These are phyloP conservation scores for Carcharodon carcharias DNA, from an alignment of 2,797 vertebrate species.

Conservation along the genomic window DNA sequence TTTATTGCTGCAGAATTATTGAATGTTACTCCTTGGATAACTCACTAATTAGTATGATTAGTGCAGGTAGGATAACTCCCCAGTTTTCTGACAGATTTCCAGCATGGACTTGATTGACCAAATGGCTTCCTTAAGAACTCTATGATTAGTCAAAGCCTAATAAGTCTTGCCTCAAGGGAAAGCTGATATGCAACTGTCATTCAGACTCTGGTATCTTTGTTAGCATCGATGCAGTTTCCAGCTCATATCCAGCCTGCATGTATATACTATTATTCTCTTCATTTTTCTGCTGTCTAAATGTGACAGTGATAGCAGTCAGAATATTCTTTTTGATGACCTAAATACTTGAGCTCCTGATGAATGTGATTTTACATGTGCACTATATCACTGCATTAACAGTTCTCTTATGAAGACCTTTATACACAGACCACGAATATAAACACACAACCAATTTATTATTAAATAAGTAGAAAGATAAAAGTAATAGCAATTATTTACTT, in stretches of 20 bases:
- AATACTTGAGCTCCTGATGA: not conserved
- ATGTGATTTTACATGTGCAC: not conserved
- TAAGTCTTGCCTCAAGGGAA: not conserved
- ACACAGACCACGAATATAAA: slow-evolving; percentile 62
- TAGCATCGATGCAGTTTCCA: not conserved
- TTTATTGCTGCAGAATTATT: not conserved
- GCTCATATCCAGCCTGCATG: not conserved
- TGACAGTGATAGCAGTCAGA: not conserved
- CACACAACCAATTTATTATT: slow-evolving; percentile 83
- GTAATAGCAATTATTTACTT: slow-evolving; percentile 98
- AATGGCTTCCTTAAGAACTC: not conserved
- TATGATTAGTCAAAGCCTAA: not conserved
- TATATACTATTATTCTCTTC: not conserved
- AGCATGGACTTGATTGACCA: not conserved
- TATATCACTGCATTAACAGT: not conserved
- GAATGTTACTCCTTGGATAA: not conserved
- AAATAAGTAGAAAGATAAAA: slow-evolving; percentile 99
- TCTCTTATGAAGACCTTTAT: slow-evolving; percentile 29
- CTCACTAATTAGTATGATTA: not conserved
- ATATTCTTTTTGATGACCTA: not conserved
- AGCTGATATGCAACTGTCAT: not conserved
- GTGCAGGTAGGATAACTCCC: not conserved
- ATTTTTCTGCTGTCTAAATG: not conserved
- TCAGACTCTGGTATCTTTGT: not conserved
- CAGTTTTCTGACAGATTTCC: not conserved